A percentile compares a stretch with the other conserved stretches of the same genome.
Evolutionary conservation across 2,888 invertebrate species (phyloP).

Genomic region (Patella caerulea): DNA sequence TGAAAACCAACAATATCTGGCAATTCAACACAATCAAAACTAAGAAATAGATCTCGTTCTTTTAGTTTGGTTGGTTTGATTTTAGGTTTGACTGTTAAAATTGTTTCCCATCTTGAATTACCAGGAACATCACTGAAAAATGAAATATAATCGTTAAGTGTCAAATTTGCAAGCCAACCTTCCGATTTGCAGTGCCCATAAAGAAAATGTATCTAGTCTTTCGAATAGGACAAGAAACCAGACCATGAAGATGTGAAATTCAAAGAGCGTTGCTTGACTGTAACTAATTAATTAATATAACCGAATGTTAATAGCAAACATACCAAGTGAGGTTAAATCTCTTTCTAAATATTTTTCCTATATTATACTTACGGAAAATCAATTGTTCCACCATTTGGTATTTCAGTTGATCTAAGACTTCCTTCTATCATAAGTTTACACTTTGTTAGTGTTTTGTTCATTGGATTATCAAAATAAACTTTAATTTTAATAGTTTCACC

Average conservation of each 20-base stretch:
- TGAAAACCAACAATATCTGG: conserved; percentile 4
- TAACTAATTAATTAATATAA: no score
- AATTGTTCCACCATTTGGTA: not conserved
- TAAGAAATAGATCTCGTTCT: not conserved
- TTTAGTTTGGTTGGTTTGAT: not conserved
- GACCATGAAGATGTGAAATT: no score
- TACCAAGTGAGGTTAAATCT: no score
- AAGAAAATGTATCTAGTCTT: no score
- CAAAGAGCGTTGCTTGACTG: no score
- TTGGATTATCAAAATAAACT: not conserved
- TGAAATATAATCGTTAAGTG: no score
- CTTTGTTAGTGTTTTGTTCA: not conserved
- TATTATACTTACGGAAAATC: not conserved
- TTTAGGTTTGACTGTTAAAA: not conserved
- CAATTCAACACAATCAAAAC: conserved; percentile 5
- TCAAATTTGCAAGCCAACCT: no score
- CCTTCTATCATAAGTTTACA: not conserved
- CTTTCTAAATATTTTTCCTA: no score
- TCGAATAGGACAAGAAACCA: no score
- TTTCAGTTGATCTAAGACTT: not conserved
- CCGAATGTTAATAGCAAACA: no score
- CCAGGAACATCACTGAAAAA: not conserved
- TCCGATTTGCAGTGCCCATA: no score
- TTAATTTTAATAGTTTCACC: not conserved
- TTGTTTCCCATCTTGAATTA: not conserved